Base-by-base conservation (phyloP, 2,888 invertebrate species). In the Strigamia transsilvanica region DNA sequence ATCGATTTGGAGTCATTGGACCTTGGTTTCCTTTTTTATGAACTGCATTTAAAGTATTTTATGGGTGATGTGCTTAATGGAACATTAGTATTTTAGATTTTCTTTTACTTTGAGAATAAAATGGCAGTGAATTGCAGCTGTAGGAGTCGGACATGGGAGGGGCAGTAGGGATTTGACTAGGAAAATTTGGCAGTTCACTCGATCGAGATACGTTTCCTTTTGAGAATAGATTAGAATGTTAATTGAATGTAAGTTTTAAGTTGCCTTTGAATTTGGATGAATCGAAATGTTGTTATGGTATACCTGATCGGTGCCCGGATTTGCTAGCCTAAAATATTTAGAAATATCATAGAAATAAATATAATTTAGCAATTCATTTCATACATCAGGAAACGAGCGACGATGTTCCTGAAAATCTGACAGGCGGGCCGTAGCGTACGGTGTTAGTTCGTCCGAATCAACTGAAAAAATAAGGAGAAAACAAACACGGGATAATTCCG, bases 111-210 rank as follows among this genome's bases (percentile, higher is more conserved):
- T 79, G 79, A 13, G 79, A 42, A 41, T 79, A 79, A 79, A 79
- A 79, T 13, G 79, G 41, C 38, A 42, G 41, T 79, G 79, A 38
- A n/a, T 79, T 79, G 27, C 34, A 38, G 18, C 38, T 42, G 79
- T 79, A 79, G 21, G 79, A 77, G 32, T 77, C 78, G 10, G 78
- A 79, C 79, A 79, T 79, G 38, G 79, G 79, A 13, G 79, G 79
- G 42, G 79, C 79, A 79, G 79, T 79, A 15, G 79, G 79, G 5
- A 79, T 79, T 79, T 79, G 79, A 18, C 10, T 27, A 23, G 66
- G 27, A 15, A 66, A 66, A 27, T 66, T 66, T 27, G 27, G 23
- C 23, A 66, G 2, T 66, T 66, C 66, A 12, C 27, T 23, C 9
- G 66, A 66, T 27, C 21, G 21, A 23, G 23, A 27, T 27, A 27